Evolutionary conservation across 2,888 invertebrate species (phyloP).

Genomic region (Chymomyza fuscimana): DNA sequence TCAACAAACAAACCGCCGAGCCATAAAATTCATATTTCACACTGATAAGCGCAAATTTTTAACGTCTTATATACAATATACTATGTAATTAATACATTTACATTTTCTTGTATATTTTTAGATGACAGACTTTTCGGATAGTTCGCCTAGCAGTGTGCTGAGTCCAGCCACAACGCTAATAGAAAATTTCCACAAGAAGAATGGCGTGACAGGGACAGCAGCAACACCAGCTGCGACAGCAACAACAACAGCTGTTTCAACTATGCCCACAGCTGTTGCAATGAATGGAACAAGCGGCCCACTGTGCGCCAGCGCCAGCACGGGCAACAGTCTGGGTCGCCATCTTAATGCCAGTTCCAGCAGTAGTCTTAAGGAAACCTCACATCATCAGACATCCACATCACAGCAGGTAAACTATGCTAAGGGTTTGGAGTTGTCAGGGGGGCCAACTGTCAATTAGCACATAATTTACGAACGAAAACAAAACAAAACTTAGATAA

Average conservation of each 20-base stretch:
- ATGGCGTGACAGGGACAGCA: conserved; percentile 47
- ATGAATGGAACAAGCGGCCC: conserved; percentile 31
- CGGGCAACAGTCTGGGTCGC: conserved; percentile 49
- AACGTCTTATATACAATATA: not conserved
- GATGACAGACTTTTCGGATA: conserved; percentile 80
- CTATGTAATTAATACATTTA: not conserved
- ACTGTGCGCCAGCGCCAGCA: conserved; percentile 28
- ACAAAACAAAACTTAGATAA: not conserved
- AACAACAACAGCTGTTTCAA: conserved; percentile 20
- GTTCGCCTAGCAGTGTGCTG: conserved; percentile 77
- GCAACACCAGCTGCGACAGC: conserved; percentile 34
- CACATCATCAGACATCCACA: conserved; percentile 72
- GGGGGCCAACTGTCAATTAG: conserved; percentile 1
- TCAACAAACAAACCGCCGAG: not conserved
- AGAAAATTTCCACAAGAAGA: conserved; percentile 87
- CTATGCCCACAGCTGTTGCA: conserved; percentile 16
- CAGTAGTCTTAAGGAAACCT: conserved; percentile 80
- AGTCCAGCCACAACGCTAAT: conserved; percentile 84
- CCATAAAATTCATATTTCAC: not conserved
- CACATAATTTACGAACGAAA: conserved; percentile 22
- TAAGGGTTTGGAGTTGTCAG: not conserved
- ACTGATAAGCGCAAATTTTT: not conserved
- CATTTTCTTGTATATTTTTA: conserved; percentile 41
- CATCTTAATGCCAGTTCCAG: conserved; percentile 78
- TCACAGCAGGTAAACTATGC: conserved; percentile 77